phyloP scores from a whole-genome alignment of 2,113 vertebrate species.

The Phyllostomus hastatus region DNA sequence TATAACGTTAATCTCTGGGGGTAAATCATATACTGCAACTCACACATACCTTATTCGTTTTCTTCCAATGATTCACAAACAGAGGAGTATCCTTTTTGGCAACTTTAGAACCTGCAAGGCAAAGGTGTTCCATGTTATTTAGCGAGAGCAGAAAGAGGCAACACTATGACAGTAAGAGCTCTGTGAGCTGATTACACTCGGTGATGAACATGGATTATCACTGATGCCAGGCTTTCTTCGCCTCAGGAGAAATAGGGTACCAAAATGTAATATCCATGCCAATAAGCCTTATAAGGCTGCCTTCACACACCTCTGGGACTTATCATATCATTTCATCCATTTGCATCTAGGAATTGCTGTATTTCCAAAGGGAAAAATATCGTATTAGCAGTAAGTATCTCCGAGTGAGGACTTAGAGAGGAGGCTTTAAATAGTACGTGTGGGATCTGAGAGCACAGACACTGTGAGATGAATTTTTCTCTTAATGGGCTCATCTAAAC shows the following conservation, averaged over 20 bases:
- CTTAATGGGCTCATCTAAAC: background rate
- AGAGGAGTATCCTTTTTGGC: background rate
- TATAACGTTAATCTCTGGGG: background rate
- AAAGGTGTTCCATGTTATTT: background rate
- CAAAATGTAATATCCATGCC: background rate
- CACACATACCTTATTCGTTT: background rate
- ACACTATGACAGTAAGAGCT: background rate
- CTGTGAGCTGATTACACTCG: background rate
- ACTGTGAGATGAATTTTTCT: background rate
- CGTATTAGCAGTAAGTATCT: background rate
- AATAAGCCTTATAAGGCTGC: background rate
- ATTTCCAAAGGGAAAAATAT: background rate
- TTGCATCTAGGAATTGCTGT: background rate
- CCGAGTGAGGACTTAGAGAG: background rate
- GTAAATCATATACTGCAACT: background rate
- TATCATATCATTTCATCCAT: background rate
- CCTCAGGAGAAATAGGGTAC: background rate
- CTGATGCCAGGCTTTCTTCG: background rate
- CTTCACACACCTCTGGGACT: background rate
- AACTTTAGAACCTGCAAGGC: background rate
- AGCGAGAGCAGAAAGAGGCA: background rate
- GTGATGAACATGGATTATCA: background rate
- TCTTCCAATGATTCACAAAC: background rate
- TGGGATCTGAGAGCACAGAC: background rate
- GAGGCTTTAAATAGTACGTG: background rate